Evolutionary conservation across 35 echinoderm and acorn worm species (phyloP), one percentile per base, ranked within the genome.

Genomic region (Anneissia japonica): DNA sequence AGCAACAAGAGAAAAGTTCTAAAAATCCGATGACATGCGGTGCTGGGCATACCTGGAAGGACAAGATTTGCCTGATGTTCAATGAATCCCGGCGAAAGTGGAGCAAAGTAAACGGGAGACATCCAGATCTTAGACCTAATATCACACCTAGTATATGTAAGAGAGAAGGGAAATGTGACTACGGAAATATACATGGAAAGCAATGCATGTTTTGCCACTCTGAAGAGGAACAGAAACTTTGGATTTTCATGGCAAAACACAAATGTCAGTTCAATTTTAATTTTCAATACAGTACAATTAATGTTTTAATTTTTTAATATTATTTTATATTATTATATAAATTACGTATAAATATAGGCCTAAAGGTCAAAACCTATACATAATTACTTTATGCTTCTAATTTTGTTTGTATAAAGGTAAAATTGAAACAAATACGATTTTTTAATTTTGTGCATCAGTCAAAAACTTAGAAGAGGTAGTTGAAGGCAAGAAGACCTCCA

Each of bases 131-230:
- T 14, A 74, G 84, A 38, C 88, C 74, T 19, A 85, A 90, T 31
- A 39, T 90, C 19, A 74, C 93, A 76, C 94, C 90, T 0, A 64
- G 30, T 0, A 32, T 97, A 12, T 97, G 94, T 76, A 29, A 26
- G 76, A 39, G 73, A 5, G 55, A 38, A 12, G 74, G 72, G n/a
- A 84, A 36, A 30, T 97, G 94, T 80, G 36, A 88, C 30, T 92
- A 82, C 84, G 46, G 80, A 39, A 83, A 78, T 29, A 85, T 84
- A 23, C 31, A 34, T 40, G 87, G 89, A 74, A 77, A 28, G 17
- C 82, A 88, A 34, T 98, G 95, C 45, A 91, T 94, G 92, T 91
- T 89, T 74, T 82, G 89, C 39, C 95, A 98, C 34, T 85, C 38
- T 10, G 46, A 37, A 30, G 95, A 89, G 55, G 95, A 98, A 79